Conservation (phyloP, 2,888 invertebrate genomes). For the Drosophila pullipes region DNA sequence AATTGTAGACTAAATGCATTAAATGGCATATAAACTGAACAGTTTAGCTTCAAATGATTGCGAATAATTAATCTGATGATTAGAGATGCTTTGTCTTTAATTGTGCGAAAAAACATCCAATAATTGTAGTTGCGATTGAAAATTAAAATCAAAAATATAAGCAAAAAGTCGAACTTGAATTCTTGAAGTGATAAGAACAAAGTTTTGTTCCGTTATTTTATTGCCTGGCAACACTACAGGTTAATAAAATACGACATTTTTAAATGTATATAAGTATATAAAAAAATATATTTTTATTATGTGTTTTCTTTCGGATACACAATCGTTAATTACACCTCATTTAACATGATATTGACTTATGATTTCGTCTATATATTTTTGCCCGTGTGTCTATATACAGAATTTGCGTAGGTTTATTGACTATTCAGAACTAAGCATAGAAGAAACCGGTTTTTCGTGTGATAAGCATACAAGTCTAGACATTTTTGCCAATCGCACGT, state of each 20-base stretch:
- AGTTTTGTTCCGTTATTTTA: background rate
- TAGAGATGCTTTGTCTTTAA: background rate
- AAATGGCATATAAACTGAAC: background rate
- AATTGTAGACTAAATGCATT: background rate
- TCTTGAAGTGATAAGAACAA: conserved; percentile 28
- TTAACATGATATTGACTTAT: background rate
- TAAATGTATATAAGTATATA: background rate
- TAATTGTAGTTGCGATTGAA: background rate
- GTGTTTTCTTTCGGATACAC: background rate
- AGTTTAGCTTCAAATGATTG: background rate
- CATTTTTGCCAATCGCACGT: conserved; percentile 26
- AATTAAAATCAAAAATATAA: conserved; percentile 4
- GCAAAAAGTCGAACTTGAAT: conserved; percentile 4
- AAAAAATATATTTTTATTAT: background rate
- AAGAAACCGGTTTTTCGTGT: conserved; percentile 46
- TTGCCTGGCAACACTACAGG: conserved; percentile 8
- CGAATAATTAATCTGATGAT: background rate
- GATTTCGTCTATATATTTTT: background rate
- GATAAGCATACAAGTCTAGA: conserved; percentile 39
- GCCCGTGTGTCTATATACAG: background rate
- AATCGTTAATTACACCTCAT: background rate
- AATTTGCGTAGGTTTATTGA: conserved; percentile 30
- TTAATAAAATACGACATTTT: background rate
- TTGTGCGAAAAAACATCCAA: background rate
- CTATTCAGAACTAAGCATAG: conserved; percentile 13